phyloP scores from a whole-genome alignment of 2,888 invertebrate genomes.

The Apotomis capreana region DNA sequence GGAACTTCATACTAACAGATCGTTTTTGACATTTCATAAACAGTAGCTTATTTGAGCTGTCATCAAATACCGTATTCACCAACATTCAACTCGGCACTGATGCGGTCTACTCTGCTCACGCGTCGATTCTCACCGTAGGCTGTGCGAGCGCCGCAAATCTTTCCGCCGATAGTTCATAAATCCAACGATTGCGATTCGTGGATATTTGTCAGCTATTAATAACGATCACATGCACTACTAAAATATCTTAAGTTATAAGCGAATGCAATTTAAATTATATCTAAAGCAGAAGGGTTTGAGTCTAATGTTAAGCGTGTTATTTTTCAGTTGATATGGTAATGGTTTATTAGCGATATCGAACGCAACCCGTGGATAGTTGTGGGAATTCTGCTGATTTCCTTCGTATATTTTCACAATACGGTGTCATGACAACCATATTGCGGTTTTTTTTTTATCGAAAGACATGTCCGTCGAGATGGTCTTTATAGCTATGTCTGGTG shows the following conservation, averaged over 20 bases:
- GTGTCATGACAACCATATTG: not conserved
- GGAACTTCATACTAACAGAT: too few species aligned
- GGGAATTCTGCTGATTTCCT: conserved; percentile 12
- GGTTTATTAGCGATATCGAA: conserved; percentile 9
- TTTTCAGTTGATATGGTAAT: not conserved
- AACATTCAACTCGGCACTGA: too few species aligned
- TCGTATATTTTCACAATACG: conserved; percentile 13
- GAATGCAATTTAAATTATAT: not conserved
- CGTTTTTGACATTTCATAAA: too few species aligned
- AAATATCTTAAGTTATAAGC: not conserved
- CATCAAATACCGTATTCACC: too few species aligned
- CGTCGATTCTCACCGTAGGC: conserved; percentile 36
- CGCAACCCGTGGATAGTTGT: not conserved
- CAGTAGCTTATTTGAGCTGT: too few species aligned
- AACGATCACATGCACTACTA: conserved; percentile 2
- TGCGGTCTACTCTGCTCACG: not conserved
- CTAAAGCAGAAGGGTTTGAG: not conserved
- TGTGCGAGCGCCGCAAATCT: conserved; percentile 26
- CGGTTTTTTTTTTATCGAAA: too few species aligned
- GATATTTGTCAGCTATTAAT: conserved; percentile 42
- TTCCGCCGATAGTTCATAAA: conserved; percentile 35
- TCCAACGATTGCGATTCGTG: conserved; percentile 37
- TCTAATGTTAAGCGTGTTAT: not conserved
- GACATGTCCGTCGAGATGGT: too few species aligned
- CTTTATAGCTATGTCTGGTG: too few species aligned